These are phyloP conservation scores for Ciona savignyi DNA, from an alignment of 23 tunicate genomes.

Conservation along the genomic window DNA sequence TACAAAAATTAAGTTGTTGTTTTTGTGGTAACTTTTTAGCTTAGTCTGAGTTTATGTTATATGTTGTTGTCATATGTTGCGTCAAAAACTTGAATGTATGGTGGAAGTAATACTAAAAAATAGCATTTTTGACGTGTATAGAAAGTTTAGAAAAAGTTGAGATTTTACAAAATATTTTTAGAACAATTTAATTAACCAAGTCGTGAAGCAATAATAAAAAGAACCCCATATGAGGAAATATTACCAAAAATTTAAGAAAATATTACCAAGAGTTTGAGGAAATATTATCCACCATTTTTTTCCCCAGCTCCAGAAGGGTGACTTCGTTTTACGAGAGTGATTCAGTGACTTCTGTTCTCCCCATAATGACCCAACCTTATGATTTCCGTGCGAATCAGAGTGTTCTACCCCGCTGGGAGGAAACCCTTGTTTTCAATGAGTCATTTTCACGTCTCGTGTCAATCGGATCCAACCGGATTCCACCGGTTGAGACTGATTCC, in stretches of 20 bases:
- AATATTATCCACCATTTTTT: not conserved
- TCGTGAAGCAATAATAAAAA: no score
- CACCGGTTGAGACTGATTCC: not conserved
- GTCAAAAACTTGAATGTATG: no score
- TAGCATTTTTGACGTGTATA: no score
- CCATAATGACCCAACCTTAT: slow-evolving; percentile 85
- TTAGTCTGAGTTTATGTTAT: no score
- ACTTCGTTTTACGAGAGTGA: slow-evolving; percentile 85
- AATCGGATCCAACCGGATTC: slow-evolving; percentile 1
- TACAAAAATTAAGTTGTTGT: not conserved
- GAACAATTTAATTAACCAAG: no score
- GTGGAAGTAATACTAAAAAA: no score
- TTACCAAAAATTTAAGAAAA: not conserved
- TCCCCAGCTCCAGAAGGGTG: slow-evolving; percentile 59
- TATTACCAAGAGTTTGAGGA: not conserved
- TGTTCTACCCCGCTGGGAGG: slow-evolving; percentile 89
- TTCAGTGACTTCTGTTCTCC: slow-evolving; percentile 44
- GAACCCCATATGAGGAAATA: no score
- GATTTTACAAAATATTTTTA: no score
- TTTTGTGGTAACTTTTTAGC: not conserved
- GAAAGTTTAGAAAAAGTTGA: no score
- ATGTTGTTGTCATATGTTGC: no score
- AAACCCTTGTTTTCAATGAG: slow-evolving; percentile 72
- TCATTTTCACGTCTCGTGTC: slow-evolving; percentile 38
- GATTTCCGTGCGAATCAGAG: slow-evolving; percentile 73